Base-by-base conservation (phyloP, 2,888 invertebrate genomes). In the Nasonovia ribisnigri region DNA sequence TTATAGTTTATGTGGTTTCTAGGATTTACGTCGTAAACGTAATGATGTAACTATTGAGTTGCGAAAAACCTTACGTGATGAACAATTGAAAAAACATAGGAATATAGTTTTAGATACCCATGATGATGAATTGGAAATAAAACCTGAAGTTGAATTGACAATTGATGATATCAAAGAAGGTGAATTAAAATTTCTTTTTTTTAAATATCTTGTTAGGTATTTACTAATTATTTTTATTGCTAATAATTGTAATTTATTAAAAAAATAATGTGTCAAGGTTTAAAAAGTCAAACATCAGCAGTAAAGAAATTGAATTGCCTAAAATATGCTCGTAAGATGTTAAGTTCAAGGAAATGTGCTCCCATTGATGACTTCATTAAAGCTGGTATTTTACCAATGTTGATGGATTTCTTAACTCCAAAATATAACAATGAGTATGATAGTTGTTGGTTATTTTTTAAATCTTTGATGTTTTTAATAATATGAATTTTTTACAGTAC, bases 351-450 rank as follows among this genome's bases (percentile, higher is more conserved):
- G 96, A 99, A 99, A 10, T 98, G 99, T 96, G 99, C 99, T 93
- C 99, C 99, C 4, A 99, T 99, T 95, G 98, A 99, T 96, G 99
- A 99, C 96, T 99, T 99, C 88, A 99, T 99, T 95, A 97, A 97
- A 95, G 98, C 98, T 94, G 99, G 99, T 95, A 98, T 99, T 95
- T 98, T 99, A 95, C 99, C 99, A 77, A 97, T 97, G 96, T 98
- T 99, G 96, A 99, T 99, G 57, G 97, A 98, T 95, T 99, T 99
- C 96, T 96, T 99, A 84, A 91, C 94, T 57, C 24, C 89, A 42
- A 88, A 94, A 42, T 93, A 94, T 91, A 89, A 94, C 89, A 94
- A 95, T 86, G 94, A 95, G 95, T 95, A 94, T 94, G 95, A 67
- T 93, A 11, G 20, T 20, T 94, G 94, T 51, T 93, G 11, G 11